Conservation (phyloP, 2,797 vertebrate species). For the Typhlichthys subterraneus region DNA sequence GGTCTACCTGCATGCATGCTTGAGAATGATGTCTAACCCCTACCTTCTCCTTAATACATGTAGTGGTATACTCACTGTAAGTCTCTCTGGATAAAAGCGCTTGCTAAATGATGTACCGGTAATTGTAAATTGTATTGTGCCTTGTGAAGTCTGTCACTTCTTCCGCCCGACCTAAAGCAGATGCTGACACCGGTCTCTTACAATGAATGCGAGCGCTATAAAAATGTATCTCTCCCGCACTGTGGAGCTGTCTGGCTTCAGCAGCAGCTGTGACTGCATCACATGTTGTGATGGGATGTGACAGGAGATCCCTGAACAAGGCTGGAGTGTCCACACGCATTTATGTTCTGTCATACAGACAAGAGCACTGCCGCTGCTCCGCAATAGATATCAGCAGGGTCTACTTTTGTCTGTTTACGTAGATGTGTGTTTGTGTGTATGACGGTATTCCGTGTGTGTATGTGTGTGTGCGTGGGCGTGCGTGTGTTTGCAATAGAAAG, state of each 20-base stretch:
- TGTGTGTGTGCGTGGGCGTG: constrained; percentile 1
- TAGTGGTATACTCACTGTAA: too few species aligned
- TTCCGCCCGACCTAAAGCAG: too few species aligned
- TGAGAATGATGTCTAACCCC: too few species aligned
- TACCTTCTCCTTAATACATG: too few species aligned
- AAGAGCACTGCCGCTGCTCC: constrained; percentile 11
- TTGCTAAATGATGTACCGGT: too few species aligned
- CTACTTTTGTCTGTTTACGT: constrained; percentile 1
- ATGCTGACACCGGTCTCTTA: too few species aligned
- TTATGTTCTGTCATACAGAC: constrained; percentile 56
- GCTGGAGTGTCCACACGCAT: constrained; percentile 67
- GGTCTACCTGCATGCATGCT: too few species aligned
- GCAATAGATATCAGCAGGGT: constrained; percentile 20
- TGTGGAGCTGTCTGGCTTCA: constrained; percentile 39
- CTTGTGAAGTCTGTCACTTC: too few species aligned
- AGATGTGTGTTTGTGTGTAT: constrained; percentile 1
- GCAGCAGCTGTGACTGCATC: constrained; percentile 42
- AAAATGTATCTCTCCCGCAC: constrained; percentile 35
- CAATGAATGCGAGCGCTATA: too few species aligned
- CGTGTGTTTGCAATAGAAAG: constrained; percentile 11
- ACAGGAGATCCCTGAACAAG: constrained; percentile 68
- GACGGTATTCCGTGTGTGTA: constrained; percentile 13
- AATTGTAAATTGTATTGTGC: too few species aligned
- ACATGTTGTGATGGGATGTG: constrained; percentile 61
- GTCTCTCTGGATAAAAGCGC: too few species aligned